Evolutionary conservation across 1,140 invertebrate genomes (phyloP).

Genomic region (Atta texana): DNA sequence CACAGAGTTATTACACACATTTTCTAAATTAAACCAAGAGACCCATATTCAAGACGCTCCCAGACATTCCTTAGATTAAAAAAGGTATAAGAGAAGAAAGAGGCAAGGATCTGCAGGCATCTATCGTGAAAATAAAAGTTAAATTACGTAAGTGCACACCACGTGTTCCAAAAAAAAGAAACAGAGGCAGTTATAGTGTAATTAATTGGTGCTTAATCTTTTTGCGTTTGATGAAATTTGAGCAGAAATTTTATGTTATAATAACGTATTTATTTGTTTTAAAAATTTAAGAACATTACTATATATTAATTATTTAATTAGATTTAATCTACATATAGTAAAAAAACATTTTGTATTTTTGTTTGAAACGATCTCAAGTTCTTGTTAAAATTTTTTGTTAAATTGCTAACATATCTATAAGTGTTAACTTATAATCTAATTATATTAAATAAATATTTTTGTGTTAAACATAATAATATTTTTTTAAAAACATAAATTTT

Average conservation of each 20-base stretch:
- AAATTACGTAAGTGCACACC: not conserved
- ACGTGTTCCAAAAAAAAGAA: not conserved
- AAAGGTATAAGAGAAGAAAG: not conserved
- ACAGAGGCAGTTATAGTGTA: not conserved
- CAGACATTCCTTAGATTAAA: constrained; percentile 3
- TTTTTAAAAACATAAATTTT: too few relatives aligned
- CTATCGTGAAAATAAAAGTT: constrained; percentile 22
- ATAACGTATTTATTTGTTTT: not conserved
- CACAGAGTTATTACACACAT: constrained; percentile 7
- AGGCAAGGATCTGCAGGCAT: not conserved
- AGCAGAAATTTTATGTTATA: not conserved
- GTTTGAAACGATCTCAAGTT: too few relatives aligned
- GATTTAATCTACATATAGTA: not conserved
- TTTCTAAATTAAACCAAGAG: constrained; percentile 17
- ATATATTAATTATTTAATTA: not conserved
- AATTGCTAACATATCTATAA: too few relatives aligned
- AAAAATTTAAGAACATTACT: not conserved
- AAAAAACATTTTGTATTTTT: too few relatives aligned
- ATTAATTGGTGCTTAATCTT: not conserved
- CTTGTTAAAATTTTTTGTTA: too few relatives aligned
- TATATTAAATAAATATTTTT: too few relatives aligned
- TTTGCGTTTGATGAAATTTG: not conserved
- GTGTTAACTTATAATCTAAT: too few relatives aligned
- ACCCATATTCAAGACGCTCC: not conserved
- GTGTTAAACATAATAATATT: too few relatives aligned